These are phyloP conservation scores for Apodemus sylvaticus DNA, from an alignment of 2,113 vertebrate species.

Conservation along the genomic window DNA sequence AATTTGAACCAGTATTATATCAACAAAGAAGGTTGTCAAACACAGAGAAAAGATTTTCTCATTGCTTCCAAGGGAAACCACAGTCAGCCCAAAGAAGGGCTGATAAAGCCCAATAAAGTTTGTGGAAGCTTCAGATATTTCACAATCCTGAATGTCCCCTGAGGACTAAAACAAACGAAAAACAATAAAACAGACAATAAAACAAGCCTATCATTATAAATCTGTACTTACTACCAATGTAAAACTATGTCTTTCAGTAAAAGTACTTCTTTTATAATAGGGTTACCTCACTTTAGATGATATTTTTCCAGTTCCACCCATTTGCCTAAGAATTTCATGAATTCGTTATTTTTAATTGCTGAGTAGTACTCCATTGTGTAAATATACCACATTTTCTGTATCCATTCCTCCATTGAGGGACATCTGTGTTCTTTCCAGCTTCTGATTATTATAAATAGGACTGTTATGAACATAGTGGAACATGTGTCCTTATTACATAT, in stretches of 20 bases:
- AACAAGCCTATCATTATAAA: background rate
- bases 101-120: background rate
- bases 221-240: background rate
- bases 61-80: background rate
- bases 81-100: background rate
- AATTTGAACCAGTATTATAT: background rate
- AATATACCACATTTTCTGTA: no score
- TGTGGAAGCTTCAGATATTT: background rate
- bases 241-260: background rate
- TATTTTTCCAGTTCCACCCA: no score
- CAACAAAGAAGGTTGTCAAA: background rate
- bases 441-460: no score
- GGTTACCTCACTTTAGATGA: no score
- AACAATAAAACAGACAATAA: background rate
- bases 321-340: no score
- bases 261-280: no score
- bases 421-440: no score
- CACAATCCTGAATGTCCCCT: background rate
- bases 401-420: no score
- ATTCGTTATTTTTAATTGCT: no score
- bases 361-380: no score
- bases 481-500: no score
- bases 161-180: background rate
- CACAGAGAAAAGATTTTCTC: background rate
- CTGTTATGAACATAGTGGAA: no score